These are phyloP conservation scores for Drosophila histrio DNA, from an alignment of 2,888 invertebrate species.

Conservation along the genomic window DNA sequence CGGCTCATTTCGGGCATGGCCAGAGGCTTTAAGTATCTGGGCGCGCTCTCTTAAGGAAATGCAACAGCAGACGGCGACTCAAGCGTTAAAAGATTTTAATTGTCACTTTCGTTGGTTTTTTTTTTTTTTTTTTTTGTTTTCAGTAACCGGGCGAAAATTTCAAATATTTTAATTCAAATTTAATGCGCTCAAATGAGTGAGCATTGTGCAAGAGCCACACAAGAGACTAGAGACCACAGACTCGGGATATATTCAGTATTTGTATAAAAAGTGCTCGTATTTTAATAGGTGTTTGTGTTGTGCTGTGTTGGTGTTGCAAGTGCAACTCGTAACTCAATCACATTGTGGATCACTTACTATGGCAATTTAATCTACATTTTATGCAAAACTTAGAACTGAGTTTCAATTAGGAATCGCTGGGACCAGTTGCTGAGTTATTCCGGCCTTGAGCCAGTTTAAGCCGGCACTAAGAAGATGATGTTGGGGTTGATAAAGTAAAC, in stretches of 20 bases:
- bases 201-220: conserved; percentile 58
- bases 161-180: conserved; percentile 74
- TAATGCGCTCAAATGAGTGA: conserved; percentile 71
- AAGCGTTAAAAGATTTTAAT: conserved; percentile 58
- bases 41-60: conserved; percentile 71
- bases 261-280: conserved; percentile 13
- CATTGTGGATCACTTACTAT: conserved; percentile 29
- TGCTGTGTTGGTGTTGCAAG: conserved; percentile 30
- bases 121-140: neutral
- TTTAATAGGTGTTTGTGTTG: conserved; percentile 17
- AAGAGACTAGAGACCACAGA: conserved; percentile 26
- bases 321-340: conserved; percentile 42
- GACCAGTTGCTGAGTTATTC: conserved; percentile 26
- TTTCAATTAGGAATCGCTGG: conserved; percentile 34
- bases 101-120: conserved; percentile 70
- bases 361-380: conserved; percentile 24
- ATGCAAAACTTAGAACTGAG: conserved; percentile 41
- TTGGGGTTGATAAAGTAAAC: conserved; percentile 9
- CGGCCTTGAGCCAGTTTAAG: conserved; percentile 44
- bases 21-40: conserved; percentile 32
- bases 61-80: conserved; percentile 31
- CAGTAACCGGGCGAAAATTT: conserved; percentile 58
- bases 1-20: conserved; percentile 25
- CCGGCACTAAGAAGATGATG: conserved; percentile 42
- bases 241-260: neutral